These are phyloP conservation scores for Muschampia plurimacula DNA, from an alignment of 2,888 invertebrate species.

Conservation along the genomic window DNA sequence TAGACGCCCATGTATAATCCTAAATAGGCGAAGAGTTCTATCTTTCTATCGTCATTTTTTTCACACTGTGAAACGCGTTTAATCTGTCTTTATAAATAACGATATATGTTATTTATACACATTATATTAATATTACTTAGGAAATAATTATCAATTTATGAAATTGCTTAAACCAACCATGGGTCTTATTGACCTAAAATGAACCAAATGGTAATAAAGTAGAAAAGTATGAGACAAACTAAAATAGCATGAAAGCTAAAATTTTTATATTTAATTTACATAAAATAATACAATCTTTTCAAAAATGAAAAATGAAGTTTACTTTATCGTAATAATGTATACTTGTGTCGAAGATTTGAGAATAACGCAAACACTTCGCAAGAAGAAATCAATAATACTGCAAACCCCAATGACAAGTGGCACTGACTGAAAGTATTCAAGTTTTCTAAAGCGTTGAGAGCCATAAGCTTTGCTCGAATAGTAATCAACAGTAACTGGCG, in stretches of 20 bases:
- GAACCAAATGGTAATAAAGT: background rate
- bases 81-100: no score
- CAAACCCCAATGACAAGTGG: slow-evolving; percentile 30
- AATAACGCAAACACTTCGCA: slow-evolving; percentile 2
- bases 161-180: no score
- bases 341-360: background rate
- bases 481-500: background rate
- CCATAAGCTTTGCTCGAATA: background rate
- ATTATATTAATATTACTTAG: no score
- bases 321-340: background rate
- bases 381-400: slow-evolving; percentile 27
- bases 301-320: background rate
- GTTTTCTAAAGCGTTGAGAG: slow-evolving; percentile 3
- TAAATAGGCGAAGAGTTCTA: no score
- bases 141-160: background rate
- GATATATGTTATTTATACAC: no score
- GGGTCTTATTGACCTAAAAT: no score
- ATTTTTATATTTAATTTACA: background rate
- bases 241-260: background rate
- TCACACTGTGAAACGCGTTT: no score
- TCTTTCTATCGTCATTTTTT: no score
- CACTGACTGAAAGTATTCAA: slow-evolving; percentile 20
- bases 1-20: no score
- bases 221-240: background rate
- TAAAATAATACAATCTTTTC: background rate